Percentiles rank a stretch among this genome's conserved stretches.
Evolutionary conservation across 2,797 vertebrate genomes (phyloP).

Genomic region (Cephalopachus bancanus): DNA sequence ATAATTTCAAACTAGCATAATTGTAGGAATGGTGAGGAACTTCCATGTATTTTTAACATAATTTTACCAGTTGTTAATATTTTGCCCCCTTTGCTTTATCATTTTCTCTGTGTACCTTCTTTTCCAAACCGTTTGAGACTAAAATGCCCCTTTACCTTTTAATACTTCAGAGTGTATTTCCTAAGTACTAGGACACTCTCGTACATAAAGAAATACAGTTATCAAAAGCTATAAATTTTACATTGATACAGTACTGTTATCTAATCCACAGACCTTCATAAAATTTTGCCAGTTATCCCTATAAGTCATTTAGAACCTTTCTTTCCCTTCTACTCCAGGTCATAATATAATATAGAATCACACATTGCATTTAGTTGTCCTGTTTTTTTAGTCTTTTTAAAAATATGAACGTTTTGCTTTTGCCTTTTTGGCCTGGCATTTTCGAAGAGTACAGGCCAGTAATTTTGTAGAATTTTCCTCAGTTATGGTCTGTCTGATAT

Average conservation of each 20-base stretch:
- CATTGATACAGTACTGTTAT: background rate
- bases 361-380: background rate
- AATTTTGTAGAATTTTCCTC: constrained; percentile 7
- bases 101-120: background rate
- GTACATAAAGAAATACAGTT: background rate
- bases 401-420: constrained; percentile 6
- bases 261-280: background rate
- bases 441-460: background rate
- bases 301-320: background rate
- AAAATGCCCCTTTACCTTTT: background rate
- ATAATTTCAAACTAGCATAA: constrained; percentile 19
- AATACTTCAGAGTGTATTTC: background rate
- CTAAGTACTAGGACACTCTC: background rate
- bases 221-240: background rate
- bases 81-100: constrained; percentile 33
- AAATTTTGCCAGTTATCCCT: background rate
- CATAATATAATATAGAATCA: background rate
- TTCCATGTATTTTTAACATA: background rate
- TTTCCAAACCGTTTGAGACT: background rate
- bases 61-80: constrained; percentile 34
- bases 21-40: background rate
- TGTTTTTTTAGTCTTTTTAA: background rate
- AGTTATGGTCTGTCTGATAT: background rate
- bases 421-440: background rate
- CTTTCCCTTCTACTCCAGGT: accelerated